Evolutionary conservation across 2,797 vertebrate genomes (phyloP), one percentile per base, ranked within the genome.

Genomic region (Taenioides sp.): DNA sequence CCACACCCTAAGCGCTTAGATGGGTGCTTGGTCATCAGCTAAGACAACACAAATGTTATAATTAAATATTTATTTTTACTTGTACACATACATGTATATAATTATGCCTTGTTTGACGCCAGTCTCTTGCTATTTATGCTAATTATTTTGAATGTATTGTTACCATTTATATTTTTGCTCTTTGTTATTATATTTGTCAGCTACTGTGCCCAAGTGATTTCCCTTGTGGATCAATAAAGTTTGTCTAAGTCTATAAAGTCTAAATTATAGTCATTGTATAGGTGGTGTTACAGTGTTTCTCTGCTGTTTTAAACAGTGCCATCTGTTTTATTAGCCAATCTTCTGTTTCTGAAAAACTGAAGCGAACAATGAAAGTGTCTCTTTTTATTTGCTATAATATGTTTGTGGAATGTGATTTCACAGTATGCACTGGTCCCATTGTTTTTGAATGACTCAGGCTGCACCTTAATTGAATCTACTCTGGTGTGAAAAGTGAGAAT

Each of bases 11-110:
- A 95, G 70, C 97, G 95, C 91, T 98, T 99, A 9, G 95, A 97
- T 0, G 98, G 98, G 73, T 99, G 97, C 85, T 99, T 99, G 79
- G 97, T 99, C 98, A 99, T 98, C 75, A 99, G 93, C 98, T 99
- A 69, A 58, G 57, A 57, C 28, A 50, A 69, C 49, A 71, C 23
- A 65, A 61, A 65, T 75, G 73, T 11, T 34, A 14, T 12, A 7
- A 60, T 43, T 23, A n/a, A 43, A 22, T 40, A 66, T 25, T 37
- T 37, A 37, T 9, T 9, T 37, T 37, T 37, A 37, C 34, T 37
- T 37, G 34, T 37, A 10, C 34, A 37, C 1, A 10, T 37, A 37
- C 34, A 37, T 37, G 10, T 37, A 37, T 37, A 37, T 37, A 37
- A 37, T 10, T 37, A 37, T 37, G 7, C 34, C 9, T 37, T 37